Evolutionary conservation across 1,140 invertebrate genomes (phyloP), one percentile per base, ranked within the genome.

Genomic region (Drusus annulatus): DNA sequence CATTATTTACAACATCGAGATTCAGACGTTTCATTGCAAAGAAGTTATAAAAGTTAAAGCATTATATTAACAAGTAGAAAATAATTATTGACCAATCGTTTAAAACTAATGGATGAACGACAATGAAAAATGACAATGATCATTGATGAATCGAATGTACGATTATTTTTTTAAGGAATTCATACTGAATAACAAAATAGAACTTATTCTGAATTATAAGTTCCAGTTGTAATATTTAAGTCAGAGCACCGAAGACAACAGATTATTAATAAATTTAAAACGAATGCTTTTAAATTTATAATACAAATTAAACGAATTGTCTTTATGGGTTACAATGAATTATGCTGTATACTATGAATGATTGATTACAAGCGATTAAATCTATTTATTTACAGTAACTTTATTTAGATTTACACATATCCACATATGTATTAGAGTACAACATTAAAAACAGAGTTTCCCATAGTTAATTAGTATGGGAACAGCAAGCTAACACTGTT

Each of bases 401-500:
- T 60, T 23, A 21, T 60, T 17, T 23, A 23, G 56, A 23, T 60
- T 60, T 60, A 23, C n/a, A 60, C 21, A 60, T 60, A 19, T 60
- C 5, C 56, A 60, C 56, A 58, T 19, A 58, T 58, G 8, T 21
- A 58, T 13, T 45, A 45, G 8, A 45, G 10, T 45, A 45, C 10
- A 45, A 45, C 8, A 13, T 45, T 45, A 45, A 45, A 8, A 45
- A 45, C 36, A 45, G 36, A 45, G 36, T 45, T 0, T 45, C 36
- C 10, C 10, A 45, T 45, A 45, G 36, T 45, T 45, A 45, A 13
- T 45, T 13, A 45, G 8, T 13, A 45, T 13, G 36, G 0, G 10
- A 36, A 75, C 25, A 50, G 78, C 16, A 25, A 13, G 50, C 79
- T 36, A 83, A 50, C 79, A 83, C 50, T 56, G 25, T 71, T 80